phyloP scores from a whole-genome alignment of 2,888 invertebrate species.

The Acanthosoma haemorrhoidale region DNA sequence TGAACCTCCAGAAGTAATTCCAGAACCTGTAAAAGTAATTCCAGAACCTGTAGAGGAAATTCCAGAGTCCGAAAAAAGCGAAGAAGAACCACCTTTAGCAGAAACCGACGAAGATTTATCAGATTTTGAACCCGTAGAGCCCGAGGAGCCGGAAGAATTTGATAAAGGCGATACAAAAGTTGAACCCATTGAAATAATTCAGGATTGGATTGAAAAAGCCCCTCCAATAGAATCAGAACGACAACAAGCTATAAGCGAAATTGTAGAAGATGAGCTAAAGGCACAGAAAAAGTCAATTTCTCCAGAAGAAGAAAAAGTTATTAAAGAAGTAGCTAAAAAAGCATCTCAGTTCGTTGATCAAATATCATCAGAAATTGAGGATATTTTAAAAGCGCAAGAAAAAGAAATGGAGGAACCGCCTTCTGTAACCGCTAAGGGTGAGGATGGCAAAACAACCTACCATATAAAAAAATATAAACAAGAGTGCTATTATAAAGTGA shows the following conservation, averaged over 20 bases:
- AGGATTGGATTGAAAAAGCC: background rate
- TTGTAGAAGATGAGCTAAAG: background rate
- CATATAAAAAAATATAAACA: background rate
- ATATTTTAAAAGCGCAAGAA: background rate
- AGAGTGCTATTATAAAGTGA: slow-evolving; percentile 14
- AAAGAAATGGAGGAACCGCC: background rate
- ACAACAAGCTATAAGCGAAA: background rate
- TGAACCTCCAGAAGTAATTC: too few species aligned
- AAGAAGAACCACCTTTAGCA: background rate
- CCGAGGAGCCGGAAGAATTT: background rate
- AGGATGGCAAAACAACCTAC: background rate
- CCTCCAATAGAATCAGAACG: background rate
- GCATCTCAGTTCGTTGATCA: background rate
- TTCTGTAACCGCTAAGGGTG: background rate
- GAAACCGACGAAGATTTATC: background rate
- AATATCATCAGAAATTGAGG: background rate
- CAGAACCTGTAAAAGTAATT: too few species aligned
- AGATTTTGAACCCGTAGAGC: background rate
- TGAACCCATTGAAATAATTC: background rate
- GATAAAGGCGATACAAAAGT: background rate
- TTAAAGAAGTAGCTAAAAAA: background rate
- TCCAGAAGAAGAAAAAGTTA: background rate
- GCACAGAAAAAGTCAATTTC: background rate
- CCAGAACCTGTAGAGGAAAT: too few species aligned
- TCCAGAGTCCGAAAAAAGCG: too few species aligned